These are phyloP conservation scores for Melanotaenia parkinsoni DNA, from an alignment of 2,797 vertebrate species.

Conservation along the genomic window DNA sequence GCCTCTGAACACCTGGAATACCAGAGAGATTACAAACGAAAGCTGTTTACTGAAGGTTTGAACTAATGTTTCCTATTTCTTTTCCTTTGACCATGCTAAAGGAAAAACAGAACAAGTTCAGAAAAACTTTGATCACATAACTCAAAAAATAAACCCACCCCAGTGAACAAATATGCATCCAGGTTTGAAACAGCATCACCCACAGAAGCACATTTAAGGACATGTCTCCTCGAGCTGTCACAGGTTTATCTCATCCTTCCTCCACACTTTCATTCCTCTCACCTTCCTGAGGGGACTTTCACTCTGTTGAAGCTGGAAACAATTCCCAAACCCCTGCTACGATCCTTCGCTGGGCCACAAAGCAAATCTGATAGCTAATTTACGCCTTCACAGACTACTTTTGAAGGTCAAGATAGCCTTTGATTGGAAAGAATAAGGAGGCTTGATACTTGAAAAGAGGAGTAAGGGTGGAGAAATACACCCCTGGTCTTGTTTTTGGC, in stretches of 20 bases:
- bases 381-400: conserved; percentile 32
- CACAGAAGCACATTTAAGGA: conserved; percentile 6
- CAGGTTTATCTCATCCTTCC: conserved; percentile 35
- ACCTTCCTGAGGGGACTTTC: conserved; percentile 22
- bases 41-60: not conserved
- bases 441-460: not conserved
- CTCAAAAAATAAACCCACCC: not conserved
- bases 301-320: conserved; percentile 29
- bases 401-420: conserved; percentile 4
- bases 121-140: not conserved
- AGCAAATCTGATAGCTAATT: conserved; percentile 37
- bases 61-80: not conserved
- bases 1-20: conserved; percentile 89
- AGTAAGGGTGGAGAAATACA: not conserved
- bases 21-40: conserved; percentile 11
- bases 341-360: conserved; percentile 9
- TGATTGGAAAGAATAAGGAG: conserved; percentile 11
- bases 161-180: not conserved
- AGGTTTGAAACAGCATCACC: conserved; percentile 23
- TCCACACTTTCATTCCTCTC: conserved; percentile 12
- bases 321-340: conserved; percentile 19
- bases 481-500: not conserved
- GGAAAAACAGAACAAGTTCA: not conserved
- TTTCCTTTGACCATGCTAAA: not conserved
- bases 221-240: conserved; percentile 11